Evolutionary conservation across 2,113 vertebrate species (phyloP), one percentile per base, ranked within the genome.

Genomic region (Nesoenas mayeri): DNA sequence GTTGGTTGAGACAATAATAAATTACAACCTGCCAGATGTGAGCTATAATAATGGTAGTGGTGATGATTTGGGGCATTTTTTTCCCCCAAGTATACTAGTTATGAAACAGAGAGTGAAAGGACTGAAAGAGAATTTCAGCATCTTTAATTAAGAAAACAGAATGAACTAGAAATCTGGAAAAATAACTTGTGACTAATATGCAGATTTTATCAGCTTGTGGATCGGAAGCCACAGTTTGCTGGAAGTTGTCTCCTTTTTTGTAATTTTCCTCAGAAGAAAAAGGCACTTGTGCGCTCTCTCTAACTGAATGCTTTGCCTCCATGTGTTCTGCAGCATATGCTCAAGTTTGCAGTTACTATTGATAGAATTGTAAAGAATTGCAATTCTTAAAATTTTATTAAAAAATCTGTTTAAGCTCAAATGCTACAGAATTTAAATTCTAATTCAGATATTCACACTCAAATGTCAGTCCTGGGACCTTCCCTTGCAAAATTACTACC

Each of bases 141-240:
- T 91, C 72, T 84, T 95, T 47, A 80, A 90, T 83, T 60, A 62
- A 57, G 79, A 91, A 88, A 88, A 75, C 16, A 93, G 85, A 96
- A 95, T 47, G 69, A 93, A 91, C 38, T 79, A 62, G 61, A 97
- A 96, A 78, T 88, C 85, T 93, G 44, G 70, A 93, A 97, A 96
- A 94, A 95, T 78, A 94, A 93, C 85, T 96, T 91, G 88, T 95
- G 94, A 95, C 82, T 96, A 96, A 97, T 88, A 90, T 51, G 88
- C 96, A 97, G 93, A 96, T 96, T 94, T 97, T 91, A 97, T 94
- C 93, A 90, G 95, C 93, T 67, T 86, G 90, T 78, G 50, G 72
- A 95, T 96, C 75, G 53, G 93, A 96, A 96, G 93, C 88, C 64
- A 89, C 81, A 90, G 88, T 96, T 96, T 79, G 62, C 91, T 96